Evolutionary conservation across 2,797 vertebrate genomes (phyloP).

Genomic region (Phrynocephalus vlangalii): DNA sequence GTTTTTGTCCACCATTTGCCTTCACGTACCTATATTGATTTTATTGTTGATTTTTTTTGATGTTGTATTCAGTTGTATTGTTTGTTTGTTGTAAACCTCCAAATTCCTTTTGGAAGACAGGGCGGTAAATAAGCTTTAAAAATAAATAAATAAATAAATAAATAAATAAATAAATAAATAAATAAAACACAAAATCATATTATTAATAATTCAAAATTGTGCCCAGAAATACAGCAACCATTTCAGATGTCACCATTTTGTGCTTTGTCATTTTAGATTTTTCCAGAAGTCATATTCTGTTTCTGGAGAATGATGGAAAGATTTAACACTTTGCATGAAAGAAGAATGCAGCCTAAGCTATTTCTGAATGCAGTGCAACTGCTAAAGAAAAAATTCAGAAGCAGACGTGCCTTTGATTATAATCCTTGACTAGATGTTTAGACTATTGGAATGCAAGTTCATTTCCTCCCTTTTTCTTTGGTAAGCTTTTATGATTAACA

Average conservation of each 20-base stretch:
- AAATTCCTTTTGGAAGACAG: no score
- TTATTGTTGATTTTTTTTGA: no score
- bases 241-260: neutral
- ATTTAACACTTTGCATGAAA: neutral
- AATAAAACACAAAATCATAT: no score
- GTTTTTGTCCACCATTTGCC: no score
- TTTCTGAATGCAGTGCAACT: conserved; percentile 41
- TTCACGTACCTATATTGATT: no score
- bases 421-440: conserved; percentile 53
- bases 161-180: no score
- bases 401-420: conserved; percentile 61
- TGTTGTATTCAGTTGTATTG: no score
- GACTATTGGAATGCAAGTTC: conserved; percentile 42
- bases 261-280: conserved; percentile 10
- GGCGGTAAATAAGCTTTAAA: no score
- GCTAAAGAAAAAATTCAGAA: conserved; percentile 53
- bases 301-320: neutral
- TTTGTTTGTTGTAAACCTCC: no score
- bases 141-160: no score
- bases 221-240: no score
- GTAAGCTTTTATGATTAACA: conserved; percentile 64
- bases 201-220: no score
- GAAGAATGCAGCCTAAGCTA: conserved; percentile 50
- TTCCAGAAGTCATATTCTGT: neutral
- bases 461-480: conserved; percentile 18